Conservation (phyloP, 2,113 vertebrate species). For the Atherinomorus stipes region DNA sequence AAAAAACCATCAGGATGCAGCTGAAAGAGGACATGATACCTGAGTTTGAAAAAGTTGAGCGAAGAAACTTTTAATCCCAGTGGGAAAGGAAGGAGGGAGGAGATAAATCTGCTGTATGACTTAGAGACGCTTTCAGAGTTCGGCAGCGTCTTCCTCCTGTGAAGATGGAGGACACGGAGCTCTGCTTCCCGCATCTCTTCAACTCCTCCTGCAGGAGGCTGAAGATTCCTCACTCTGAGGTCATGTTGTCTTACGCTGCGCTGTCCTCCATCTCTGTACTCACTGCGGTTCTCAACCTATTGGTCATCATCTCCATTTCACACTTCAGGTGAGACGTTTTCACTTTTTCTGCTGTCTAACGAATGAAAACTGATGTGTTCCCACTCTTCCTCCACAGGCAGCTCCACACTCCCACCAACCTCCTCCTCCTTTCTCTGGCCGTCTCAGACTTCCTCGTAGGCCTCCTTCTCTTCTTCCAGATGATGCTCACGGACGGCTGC, state of each 20-base stretch:
- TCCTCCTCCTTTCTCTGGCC: slow-evolving; percentile 59
- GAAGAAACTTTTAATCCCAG: too few species aligned
- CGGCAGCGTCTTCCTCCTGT: background rate
- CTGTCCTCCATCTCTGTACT: slow-evolving; percentile 17
- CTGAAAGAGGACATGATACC: too few species aligned
- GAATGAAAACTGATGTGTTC: background rate
- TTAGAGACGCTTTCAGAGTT: too few species aligned
- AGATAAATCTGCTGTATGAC: too few species aligned
- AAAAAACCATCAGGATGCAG: too few species aligned
- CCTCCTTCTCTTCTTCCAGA: slow-evolving; percentile 16
- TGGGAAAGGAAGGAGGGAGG: too few species aligned
- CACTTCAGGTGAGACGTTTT: slow-evolving; percentile 33
- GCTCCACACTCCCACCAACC: slow-evolving; percentile 70
- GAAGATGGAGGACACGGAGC: slow-evolving; percentile 17
- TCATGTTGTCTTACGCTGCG: background rate
- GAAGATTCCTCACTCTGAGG: background rate
- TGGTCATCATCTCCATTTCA: slow-evolving; percentile 55
- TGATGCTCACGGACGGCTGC: slow-evolving; percentile 10
- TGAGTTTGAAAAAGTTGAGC: too few species aligned
- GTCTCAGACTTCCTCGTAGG: slow-evolving; percentile 28
- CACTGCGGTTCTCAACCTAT: slow-evolving; percentile 37
- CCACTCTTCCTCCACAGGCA: slow-evolving; percentile 47
- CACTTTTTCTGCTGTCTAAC: background rate
- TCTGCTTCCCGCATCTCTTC: slow-evolving; percentile 43
- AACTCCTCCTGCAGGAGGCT: slow-evolving; percentile 44